Base-by-base conservation (phyloP, 2,888 invertebrate species). In the Oligia fasciuncula region DNA sequence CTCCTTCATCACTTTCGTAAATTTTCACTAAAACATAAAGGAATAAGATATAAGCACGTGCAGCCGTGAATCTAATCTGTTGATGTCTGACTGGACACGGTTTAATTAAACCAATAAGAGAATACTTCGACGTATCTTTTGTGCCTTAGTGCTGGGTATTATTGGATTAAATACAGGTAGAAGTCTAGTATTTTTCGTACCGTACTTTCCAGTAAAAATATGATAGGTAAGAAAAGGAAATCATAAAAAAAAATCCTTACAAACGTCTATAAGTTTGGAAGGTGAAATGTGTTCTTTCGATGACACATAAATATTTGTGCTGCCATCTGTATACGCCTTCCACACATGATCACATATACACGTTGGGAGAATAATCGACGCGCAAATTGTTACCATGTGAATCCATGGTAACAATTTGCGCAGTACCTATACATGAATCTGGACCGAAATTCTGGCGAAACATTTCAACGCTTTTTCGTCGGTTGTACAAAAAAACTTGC, bases 71-170 rank as follows among this genome's bases (percentile, higher is more conserved):
- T 73, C 62, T 67, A 75, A 76, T 84, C 29, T 19, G 72, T 73
- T 49, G 54, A 51, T 70, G 62, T 73, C 69, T 35, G 57, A 75
- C 75, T 77, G 77, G 29, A 70, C 66, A 73, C 29, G 35, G 70
- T 82, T 71, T 35, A 78, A 86, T 86, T 73, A 75, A 78, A 67
- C 46, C 75, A 70, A 82, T 82, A 70, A 70, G 51, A 66, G 69
- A 40, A 75, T n/a, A 70, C 35, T n/a, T 60, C 35, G 23, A 9
- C 1, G 1, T 69, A 29, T 69, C 60, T 65, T 72, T 69, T 84
- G 57, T 81, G 73, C 4, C 13, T 6, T 40, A 29, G 23, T 63
- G 11, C n/a, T 13, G 40, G 17, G 13, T 14, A 9, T 65, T 57
- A 79, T 79, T 65, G 29, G 40, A 49, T 72, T 65, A 65, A 73